Evolutionary conservation across 2,888 invertebrate genomes (phyloP).

Genomic region (Eristalinus sepulchralis): DNA sequence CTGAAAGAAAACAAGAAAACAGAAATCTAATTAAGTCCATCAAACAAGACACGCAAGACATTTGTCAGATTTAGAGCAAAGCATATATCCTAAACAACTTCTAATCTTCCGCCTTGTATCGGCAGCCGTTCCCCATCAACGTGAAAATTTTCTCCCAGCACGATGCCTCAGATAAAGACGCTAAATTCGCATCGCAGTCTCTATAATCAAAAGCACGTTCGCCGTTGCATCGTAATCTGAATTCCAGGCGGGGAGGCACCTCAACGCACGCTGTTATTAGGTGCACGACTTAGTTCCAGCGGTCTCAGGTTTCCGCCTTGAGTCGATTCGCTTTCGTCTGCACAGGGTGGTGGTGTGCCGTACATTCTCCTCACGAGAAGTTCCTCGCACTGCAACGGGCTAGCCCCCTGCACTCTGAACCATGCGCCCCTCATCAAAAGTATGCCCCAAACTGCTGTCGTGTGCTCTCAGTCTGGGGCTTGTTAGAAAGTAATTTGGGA

Average conservation of each 20-base stretch:
- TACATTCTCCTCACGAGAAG: background rate
- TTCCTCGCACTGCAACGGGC: background rate
- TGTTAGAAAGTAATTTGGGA: constrained; percentile 50
- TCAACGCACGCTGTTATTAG: constrained; percentile 44
- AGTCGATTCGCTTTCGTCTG: constrained; percentile 41
- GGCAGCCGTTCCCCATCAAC: constrained; percentile 5
- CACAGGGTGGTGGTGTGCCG: background rate
- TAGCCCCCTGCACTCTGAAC: background rate
- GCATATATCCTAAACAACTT: constrained; percentile 19
- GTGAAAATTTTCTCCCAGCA: constrained; percentile 37
- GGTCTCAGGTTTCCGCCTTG: constrained; percentile 27
- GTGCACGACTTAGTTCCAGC: constrained; percentile 37
- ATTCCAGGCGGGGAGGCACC: constrained; percentile 57
- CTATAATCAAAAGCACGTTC: constrained; percentile 34
- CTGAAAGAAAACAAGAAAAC: constrained; percentile 17
- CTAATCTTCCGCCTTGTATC: constrained; percentile 30
- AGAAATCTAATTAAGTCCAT: background rate
- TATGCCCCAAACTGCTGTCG: background rate
- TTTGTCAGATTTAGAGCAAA: background rate
- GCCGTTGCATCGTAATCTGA: constrained; percentile 31
- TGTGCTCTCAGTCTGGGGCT: constrained; percentile 6
- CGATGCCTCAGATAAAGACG: constrained; percentile 48
- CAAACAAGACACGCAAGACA: background rate
- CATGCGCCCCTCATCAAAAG: background rate
- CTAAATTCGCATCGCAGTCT: constrained; percentile 15